A percentile compares a stretch with the other conserved stretches of the same genome.
Evolutionary conservation across 2,797 vertebrate genomes (phyloP).

Genomic region (Squalus acanthias): DNA sequence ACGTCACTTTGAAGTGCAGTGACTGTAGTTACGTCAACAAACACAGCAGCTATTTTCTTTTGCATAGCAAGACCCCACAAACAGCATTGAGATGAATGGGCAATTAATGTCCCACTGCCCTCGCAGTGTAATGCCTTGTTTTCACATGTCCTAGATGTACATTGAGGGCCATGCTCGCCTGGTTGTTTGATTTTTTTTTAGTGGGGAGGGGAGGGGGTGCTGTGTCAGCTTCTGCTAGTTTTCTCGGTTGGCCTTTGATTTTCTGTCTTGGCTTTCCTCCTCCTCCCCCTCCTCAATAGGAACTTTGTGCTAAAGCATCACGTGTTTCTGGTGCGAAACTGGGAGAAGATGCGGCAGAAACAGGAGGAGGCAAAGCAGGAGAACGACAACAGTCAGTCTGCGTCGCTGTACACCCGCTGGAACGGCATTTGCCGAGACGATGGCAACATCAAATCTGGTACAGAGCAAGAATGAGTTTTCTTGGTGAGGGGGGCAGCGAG

Average conservation of each 20-base stretch:
- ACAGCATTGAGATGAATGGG: not conserved
- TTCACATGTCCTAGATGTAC: not conserved
- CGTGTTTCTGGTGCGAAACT: conserved; percentile 89
- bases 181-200: not conserved
- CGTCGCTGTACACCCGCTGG: conserved; percentile 84
- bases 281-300: conserved; percentile 50
- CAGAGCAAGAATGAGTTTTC: conserved; percentile 27
- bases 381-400: conserved; percentile 65
- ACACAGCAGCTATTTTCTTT: no score
- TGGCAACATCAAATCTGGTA: conserved; percentile 94
- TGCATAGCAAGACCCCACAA: not conserved
- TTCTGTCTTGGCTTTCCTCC: not conserved
- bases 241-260: not conserved
- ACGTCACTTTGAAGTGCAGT: no score
- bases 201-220: no score
- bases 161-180: not conserved
- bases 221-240: not conserved
- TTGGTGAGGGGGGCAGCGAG: not conserved
- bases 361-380: conserved; percentile 85
- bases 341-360: conserved; percentile 92
- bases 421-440: conserved; percentile 87
- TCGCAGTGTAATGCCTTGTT: not conserved
- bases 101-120: not conserved
- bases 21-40: no score
- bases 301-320: conserved; percentile 94